These are phyloP conservation scores for Blastomussa wellsi DNA, from an alignment of 92 coral and sea anemone species.

Conservation along the genomic window DNA sequence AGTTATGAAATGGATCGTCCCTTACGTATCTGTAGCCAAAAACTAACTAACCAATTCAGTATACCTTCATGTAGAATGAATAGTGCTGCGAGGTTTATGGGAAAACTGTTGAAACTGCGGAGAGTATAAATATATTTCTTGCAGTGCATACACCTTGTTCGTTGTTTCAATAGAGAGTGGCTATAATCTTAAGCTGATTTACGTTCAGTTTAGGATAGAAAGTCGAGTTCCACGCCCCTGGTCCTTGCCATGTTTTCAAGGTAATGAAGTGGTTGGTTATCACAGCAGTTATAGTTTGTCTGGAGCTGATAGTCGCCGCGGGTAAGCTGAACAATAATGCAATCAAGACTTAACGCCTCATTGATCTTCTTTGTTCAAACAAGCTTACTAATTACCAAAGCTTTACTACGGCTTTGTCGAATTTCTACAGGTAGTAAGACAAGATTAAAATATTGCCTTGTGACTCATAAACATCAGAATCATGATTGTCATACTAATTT, in stretches of 20 bases:
- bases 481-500: neutral
- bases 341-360: conserved; percentile 4
- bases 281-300: conserved; percentile 17
- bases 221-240: neutral
- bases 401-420: too few species aligned
- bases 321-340: conserved; percentile 27
- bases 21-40: neutral
- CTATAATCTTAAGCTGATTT: neutral
- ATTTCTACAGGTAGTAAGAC: conserved; percentile 7
- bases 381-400: neutral
- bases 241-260: conserved; percentile 24
- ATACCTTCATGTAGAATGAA: neutral
- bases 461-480: too few species aligned
- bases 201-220: conserved; percentile 7
- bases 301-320: conserved; percentile 20
- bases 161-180: neutral
- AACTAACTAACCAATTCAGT: neutral
- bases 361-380: neutral
- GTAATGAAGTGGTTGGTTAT: conserved; percentile 31
- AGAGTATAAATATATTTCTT: neutral
- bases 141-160: neutral
- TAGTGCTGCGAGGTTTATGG: neutral
- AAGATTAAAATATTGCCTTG: neutral
- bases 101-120: neutral
- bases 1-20: neutral